Evolutionary conservation across 2,888 invertebrate genomes (phyloP).

Genomic region (Eristalis tenax): DNA sequence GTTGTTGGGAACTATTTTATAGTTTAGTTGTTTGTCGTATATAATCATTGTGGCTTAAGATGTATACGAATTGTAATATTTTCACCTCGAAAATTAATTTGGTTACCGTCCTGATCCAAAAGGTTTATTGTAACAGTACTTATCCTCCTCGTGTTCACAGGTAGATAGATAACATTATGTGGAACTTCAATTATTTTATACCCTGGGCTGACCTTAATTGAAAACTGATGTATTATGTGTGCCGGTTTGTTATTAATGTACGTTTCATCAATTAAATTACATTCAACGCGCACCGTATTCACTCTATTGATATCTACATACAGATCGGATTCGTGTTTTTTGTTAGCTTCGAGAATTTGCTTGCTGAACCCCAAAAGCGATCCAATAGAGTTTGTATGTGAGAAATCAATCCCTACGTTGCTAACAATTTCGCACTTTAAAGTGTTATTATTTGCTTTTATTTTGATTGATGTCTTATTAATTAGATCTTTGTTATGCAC

Average conservation of each 20-base stretch:
- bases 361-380: not conserved
- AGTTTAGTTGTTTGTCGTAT: not conserved
- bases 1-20: not conserved
- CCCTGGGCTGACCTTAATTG: conserved; percentile 74
- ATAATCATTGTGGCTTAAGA: conserved; percentile 47
- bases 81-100: conserved; percentile 76
- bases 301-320: conserved; percentile 53
- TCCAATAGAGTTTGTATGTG: conserved; percentile 4
- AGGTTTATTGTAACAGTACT: conserved; percentile 74
- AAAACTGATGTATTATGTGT: conserved; percentile 77
- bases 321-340: not conserved
- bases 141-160: conserved; percentile 74
- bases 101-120: conserved; percentile 75
- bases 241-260: conserved; percentile 44
- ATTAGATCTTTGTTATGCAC: conserved; percentile 19
- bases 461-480: conserved; percentile 15
- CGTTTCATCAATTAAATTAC: conserved; percentile 33
- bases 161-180: conserved; percentile 76
- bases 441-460: conserved; percentile 34
- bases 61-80: conserved; percentile 74
- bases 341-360: not conserved
- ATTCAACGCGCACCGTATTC: conserved; percentile 47
- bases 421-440: conserved; percentile 56
- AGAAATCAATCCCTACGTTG: conserved; percentile 51
- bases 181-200: conserved; percentile 77